A percentile compares a stretch with the other conserved stretches of the same genome.
Conservation (phyloP, 2,888 invertebrate species). For the Operophtera brumata region DNA sequence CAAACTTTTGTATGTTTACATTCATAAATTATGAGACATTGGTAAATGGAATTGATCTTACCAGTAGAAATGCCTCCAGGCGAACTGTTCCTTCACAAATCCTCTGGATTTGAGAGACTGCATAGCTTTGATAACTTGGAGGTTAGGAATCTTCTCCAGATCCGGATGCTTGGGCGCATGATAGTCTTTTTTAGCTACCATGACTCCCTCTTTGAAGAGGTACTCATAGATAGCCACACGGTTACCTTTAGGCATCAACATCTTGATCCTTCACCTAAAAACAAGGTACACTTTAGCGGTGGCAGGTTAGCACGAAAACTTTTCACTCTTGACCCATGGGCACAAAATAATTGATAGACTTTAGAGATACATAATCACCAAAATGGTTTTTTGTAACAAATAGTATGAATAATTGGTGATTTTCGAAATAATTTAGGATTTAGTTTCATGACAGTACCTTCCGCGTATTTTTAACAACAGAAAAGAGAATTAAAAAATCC, state of each 20-base stretch:
- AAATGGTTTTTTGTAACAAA: constrained; percentile 17
- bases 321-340: constrained; percentile 23
- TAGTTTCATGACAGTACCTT: constrained; percentile 41
- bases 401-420: constrained; percentile 30
- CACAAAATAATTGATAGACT: constrained; percentile 37
- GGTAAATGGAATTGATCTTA: constrained; percentile 49
- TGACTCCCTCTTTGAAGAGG: constrained; percentile 99
- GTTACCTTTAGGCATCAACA: constrained; percentile 99
- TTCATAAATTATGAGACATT: background rate
- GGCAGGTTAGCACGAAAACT: constrained; percentile 45
- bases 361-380: constrained; percentile 9
- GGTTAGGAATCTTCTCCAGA: constrained; percentile 95
- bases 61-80: constrained; percentile 99
- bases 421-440: constrained; percentile 41
- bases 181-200: constrained; percentile 99
- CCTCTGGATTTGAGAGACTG: constrained; percentile 98
- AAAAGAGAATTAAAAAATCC: constrained; percentile 34
- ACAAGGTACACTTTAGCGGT: constrained; percentile 47
- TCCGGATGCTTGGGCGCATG: constrained; percentile 99
- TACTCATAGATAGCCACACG: constrained; percentile 98
- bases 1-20: background rate
- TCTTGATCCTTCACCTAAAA: constrained; percentile 83
- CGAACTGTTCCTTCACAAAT: constrained; percentile 99
- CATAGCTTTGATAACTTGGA: constrained; percentile 99
- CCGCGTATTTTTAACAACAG: constrained; percentile 50